Conservation (phyloP, 2,113 vertebrate species). For the Bubo blakistoni region DNA sequence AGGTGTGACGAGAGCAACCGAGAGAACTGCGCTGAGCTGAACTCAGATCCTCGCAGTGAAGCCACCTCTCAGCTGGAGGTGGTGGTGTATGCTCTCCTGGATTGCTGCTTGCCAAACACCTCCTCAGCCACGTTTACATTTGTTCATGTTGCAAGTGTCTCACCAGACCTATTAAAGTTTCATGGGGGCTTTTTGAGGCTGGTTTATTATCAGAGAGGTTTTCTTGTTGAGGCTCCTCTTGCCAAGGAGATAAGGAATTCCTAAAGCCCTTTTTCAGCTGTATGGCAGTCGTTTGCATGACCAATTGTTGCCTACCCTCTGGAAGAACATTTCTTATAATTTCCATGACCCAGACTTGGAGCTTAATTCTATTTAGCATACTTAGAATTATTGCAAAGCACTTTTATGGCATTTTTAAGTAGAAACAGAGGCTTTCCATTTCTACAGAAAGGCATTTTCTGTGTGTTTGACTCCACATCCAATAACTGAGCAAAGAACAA, state of each 20-base stretch:
- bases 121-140: not conserved
- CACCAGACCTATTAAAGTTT: not conserved
- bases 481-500: not conserved
- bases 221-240: not conserved
- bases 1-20: not conserved
- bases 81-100: not conserved
- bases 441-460: not conserved
- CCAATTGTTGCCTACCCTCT: not conserved
- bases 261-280: not conserved
- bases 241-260: not conserved
- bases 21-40: not conserved
- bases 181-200: not conserved
- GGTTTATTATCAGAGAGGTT: not conserved
- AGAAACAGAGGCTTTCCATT: not conserved
- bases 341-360: not conserved
- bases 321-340: not conserved
- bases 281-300: not conserved
- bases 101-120: not conserved
- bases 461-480: not conserved
- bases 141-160: fast-evolving
- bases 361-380: not conserved
- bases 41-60: fast-evolving
- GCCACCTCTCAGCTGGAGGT: fast-evolving
- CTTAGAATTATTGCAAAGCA: not conserved
- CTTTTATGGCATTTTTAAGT: not conserved